Evolutionary conservation across 2,888 invertebrate genomes (phyloP).

Genomic region (Chloromyia formosa): DNA sequence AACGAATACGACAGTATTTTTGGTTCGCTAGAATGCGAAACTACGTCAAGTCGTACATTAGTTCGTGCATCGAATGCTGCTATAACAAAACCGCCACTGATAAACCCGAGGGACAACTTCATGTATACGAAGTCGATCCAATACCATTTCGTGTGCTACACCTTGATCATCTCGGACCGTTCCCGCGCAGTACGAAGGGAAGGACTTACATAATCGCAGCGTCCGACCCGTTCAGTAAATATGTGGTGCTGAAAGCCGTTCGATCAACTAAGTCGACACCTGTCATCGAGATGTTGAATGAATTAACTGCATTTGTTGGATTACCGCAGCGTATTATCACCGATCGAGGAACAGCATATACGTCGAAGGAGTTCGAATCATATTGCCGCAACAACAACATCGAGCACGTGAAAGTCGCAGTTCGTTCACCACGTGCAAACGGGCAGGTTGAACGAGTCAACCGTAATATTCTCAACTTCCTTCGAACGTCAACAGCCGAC

Average conservation of each 20-base stretch:
- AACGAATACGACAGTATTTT: background rate
- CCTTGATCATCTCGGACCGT: too few species aligned
- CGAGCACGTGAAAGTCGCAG: slow-evolving; percentile 9
- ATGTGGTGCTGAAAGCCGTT: slow-evolving; percentile 40
- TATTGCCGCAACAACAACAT: slow-evolving; percentile 11
- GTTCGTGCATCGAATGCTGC: slow-evolving; percentile 46
- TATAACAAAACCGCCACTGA: slow-evolving; percentile 38
- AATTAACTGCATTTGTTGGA: background rate
- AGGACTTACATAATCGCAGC: slow-evolving; percentile 5
- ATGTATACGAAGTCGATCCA: too few species aligned
- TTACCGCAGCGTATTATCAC: slow-evolving; percentile 14
- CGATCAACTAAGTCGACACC: background rate
- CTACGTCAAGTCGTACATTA: slow-evolving; percentile 44
- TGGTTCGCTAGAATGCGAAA: slow-evolving; percentile 45
- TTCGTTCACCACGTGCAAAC: slow-evolving; percentile 5
- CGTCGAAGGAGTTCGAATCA: background rate
- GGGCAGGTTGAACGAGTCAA: too few species aligned
- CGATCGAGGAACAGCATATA: slow-evolving; percentile 31
- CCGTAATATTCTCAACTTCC: too few species aligned
- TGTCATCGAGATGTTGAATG: background rate
- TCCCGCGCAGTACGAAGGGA: too few species aligned
- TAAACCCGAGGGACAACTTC: background rate
- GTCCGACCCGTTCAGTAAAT: slow-evolving; percentile 36
- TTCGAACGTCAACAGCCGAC: background rate
- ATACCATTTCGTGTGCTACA: too few species aligned